Base-by-base conservation (phyloP, 2,797 vertebrate species). In the Sparidentex hasta region DNA sequence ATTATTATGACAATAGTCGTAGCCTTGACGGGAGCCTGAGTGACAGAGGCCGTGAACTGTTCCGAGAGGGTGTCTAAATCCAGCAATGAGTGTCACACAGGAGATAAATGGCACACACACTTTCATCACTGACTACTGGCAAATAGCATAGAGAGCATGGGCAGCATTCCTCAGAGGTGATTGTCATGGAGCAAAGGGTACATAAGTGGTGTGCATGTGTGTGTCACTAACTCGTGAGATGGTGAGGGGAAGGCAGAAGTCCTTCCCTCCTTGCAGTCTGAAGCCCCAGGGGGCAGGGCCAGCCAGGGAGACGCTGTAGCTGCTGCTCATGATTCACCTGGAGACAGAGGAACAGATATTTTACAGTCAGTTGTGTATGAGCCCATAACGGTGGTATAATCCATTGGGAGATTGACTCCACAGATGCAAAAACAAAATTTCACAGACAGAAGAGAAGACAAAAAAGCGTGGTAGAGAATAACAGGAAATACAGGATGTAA, bases 251-350 rank as follows among this genome's bases (percentile, higher is more conserved):
- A 98, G 95, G 91, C 97, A 98, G 94, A 99, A 99, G 95, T 99
- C 98, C 93, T 98, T 99, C 76, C 98, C 98, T 51, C 98, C 98
- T 92, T 99, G 98, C 84, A 99, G 97, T 74, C 98, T 96, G 94
- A 99, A 99, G 78, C 98, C 98, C 98, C 98, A 99, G 43, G 98
- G 98, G 87, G 97, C 97, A 0, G 98, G 97, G 81, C 98, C 97
- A 16, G 92, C 94, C 94, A 99, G 92, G 70, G 96, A 95, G 84
- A 98, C 96, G 0, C 83, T 97, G 96, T 98, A 99, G 95, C 86
- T 98, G 95, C 93, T 97, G 97, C 96, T 99, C 95, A 93, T 95
- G 92, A 87, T 95, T 88, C 59, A 86, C 91, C 87, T 92, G 56
- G 50, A 90, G 65, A 88, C 56, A 84, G 33, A 81, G 20, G 5